phyloP scores from a whole-genome alignment of 2,888 invertebrate species.

The Reticulitermes lucifugus region DNA sequence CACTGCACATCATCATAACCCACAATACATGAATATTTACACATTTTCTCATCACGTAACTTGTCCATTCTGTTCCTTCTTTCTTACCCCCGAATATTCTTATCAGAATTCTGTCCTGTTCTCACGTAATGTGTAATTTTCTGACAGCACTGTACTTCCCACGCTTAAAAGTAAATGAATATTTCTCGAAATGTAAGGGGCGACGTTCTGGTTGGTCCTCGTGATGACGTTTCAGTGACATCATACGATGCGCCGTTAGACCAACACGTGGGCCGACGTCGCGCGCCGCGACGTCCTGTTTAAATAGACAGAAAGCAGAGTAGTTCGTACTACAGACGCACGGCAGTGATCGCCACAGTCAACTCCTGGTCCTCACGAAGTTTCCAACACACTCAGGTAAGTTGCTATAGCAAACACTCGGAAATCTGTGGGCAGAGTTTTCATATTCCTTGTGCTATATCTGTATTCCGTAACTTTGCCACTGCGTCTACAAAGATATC shows the following conservation, averaged over 20 bases:
- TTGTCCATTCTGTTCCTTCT: too few relatives aligned
- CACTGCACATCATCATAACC: too few relatives aligned
- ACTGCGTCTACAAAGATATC: too few relatives aligned
- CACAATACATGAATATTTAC: too few relatives aligned
- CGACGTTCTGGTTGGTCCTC: background rate
- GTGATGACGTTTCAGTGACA: background rate
- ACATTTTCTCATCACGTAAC: too few relatives aligned
- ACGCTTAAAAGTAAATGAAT: background rate
- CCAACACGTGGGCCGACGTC: background rate
- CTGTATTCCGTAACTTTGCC: too few relatives aligned
- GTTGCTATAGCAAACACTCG: background rate
- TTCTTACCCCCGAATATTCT: too few relatives aligned
- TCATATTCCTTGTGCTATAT: too few relatives aligned
- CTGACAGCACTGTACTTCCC: background rate
- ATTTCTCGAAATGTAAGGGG: background rate
- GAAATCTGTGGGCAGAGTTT: too few relatives aligned
- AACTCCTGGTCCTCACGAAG: background rate
- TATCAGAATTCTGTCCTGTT: too few relatives aligned
- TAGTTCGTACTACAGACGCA: background rate
- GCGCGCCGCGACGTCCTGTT: background rate
- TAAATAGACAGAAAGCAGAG: conserved; percentile 3
- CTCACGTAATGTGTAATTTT: too few relatives aligned
- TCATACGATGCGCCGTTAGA: background rate
- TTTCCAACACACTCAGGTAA: background rate
- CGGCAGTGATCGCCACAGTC: background rate